Conservation (phyloP, 1,140 invertebrate genomes). For the Idris sp. region DNA sequence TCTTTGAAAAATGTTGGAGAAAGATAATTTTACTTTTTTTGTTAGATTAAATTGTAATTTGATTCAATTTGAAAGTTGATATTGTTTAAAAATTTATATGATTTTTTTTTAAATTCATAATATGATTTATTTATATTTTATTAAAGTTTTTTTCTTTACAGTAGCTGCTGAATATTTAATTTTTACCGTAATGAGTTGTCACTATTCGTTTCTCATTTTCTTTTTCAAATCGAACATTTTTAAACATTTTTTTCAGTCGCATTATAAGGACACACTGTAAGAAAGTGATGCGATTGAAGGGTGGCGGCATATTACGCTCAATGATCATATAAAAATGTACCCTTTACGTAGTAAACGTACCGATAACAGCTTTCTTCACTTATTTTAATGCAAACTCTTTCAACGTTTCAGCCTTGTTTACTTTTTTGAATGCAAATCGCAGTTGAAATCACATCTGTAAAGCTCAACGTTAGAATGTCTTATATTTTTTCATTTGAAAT, state of each 20-base stretch:
- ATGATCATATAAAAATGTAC: constrained; percentile 46
- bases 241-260: constrained; percentile 28
- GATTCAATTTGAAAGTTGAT: no score
- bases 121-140: constrained; percentile 36
- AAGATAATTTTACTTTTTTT: no score
- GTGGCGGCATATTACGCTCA: constrained; percentile 36
- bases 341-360: constrained; percentile 48
- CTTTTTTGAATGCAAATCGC: constrained; percentile 36
- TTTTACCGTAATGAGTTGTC: constrained; percentile 56
- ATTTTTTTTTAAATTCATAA: constrained; percentile 48
- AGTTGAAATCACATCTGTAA: constrained; percentile 15
- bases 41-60: no score
- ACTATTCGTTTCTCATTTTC: constrained; percentile 24
- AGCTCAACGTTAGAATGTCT: no score
- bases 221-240: constrained; percentile 31
- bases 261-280: constrained; percentile 26
- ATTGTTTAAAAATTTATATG: no score
- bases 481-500: no score
- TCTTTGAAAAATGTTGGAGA: no score
- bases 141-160: constrained; percentile 29
- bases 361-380: constrained; percentile 42
- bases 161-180: constrained; percentile 31
- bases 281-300: constrained; percentile 41
- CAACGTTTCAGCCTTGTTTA: constrained; percentile 33
- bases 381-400: constrained; percentile 35